Evolutionary conservation across 2,888 invertebrate species (phyloP).

Genomic region (Meganola albula): DNA sequence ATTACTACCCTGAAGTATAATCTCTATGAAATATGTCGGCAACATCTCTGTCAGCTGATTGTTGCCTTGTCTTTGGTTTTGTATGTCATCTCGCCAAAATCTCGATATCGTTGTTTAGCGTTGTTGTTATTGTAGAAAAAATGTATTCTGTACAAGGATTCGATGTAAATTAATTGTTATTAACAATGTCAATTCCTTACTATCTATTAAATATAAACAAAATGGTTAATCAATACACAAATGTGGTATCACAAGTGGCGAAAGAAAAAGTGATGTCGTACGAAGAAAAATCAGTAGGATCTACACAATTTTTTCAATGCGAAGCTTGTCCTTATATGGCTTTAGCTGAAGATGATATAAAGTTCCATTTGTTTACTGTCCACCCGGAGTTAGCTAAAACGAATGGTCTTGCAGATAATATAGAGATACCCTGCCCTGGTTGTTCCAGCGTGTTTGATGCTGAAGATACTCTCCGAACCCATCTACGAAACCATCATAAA

Average conservation of each 20-base stretch:
- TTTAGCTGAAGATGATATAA: constrained; percentile 71
- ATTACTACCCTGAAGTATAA: too few species aligned
- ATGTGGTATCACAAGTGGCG: constrained; percentile 28
- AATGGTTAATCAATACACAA: constrained; percentile 27
- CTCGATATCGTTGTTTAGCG: too few species aligned
- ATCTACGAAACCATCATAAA: constrained; percentile 83
- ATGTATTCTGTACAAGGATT: too few species aligned
- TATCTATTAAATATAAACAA: constrained; percentile 45
- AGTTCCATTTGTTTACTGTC: constrained; percentile 68
- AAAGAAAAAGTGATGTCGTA: constrained; percentile 69
- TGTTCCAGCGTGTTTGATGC: constrained; percentile 81
- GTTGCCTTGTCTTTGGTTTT: too few species aligned
- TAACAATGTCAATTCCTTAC: constrained; percentile 41
- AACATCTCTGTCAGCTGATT: too few species aligned
- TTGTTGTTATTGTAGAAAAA: too few species aligned
- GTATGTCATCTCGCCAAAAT: too few species aligned
- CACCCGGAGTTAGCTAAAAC: constrained; percentile 70
- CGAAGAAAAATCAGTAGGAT: constrained; percentile 69
- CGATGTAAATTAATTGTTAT: constrained; percentile 3
- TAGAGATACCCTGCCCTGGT: constrained; percentile 81
- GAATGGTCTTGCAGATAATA: constrained; percentile 72
- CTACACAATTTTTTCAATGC: constrained; percentile 73
- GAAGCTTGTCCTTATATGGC: constrained; percentile 76
- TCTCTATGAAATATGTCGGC: too few species aligned
- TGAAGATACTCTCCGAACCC: constrained; percentile 79